Evolutionary conservation across 2,797 vertebrate genomes (phyloP).

Genomic region (Eulemur coronatus): DNA sequence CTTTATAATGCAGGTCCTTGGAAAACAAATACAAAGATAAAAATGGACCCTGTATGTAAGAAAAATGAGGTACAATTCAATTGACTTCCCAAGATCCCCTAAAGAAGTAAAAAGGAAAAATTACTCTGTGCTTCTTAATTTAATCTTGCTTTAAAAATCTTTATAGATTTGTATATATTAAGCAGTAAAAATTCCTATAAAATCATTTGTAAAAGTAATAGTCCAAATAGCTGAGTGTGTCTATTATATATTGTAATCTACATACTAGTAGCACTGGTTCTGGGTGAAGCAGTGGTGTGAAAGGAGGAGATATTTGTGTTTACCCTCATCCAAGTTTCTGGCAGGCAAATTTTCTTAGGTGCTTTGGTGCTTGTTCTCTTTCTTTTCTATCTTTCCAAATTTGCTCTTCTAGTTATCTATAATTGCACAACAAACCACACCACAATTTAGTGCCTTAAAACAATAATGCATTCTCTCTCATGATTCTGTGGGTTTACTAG

Average conservation of each 20-base stretch:
- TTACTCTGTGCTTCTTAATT: neutral
- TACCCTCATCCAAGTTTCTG: neutral
- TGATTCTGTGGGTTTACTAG: neutral
- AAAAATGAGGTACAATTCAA: neutral
- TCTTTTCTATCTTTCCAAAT: neutral
- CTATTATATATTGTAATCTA: neutral
- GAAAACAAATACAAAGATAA: neutral
- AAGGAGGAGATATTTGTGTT: neutral
- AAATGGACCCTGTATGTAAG: neutral
- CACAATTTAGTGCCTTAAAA: neutral
- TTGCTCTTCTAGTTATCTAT: neutral
- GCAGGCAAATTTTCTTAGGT: neutral
- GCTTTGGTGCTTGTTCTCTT: neutral
- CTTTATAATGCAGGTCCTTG: neutral
- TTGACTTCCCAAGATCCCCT: neutral
- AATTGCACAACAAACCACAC: neutral
- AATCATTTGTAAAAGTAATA: neutral
- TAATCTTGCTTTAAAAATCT: neutral
- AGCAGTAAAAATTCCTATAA: neutral
- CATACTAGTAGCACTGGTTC: neutral
- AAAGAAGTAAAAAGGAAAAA: neutral
- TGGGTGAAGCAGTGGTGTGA: neutral
- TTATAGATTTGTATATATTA: neutral
- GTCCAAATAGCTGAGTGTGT: neutral
- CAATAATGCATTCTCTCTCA: neutral